These are phyloP conservation scores for Dermolepida albohirtum DNA, from an alignment of 2,888 invertebrate genomes.

Conservation along the genomic window DNA sequence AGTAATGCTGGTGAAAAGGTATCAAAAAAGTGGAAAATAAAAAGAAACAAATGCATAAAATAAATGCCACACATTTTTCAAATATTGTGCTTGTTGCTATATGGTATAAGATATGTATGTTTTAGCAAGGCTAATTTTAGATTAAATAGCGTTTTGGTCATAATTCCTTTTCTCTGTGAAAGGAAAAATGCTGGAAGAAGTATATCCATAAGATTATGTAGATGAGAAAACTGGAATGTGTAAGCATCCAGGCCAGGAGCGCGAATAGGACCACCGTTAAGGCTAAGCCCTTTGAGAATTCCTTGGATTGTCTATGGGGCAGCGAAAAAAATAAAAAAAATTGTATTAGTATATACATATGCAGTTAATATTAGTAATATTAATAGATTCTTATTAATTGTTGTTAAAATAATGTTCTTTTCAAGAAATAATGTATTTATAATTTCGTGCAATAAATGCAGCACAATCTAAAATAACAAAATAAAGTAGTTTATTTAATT, in stretches of 20 bases:
- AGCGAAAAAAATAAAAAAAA: constrained; percentile 48
- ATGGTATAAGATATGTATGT: too few species aligned
- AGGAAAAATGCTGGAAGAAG: constrained; percentile 42
- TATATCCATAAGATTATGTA: constrained; percentile 50
- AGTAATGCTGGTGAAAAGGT: constrained; percentile 6
- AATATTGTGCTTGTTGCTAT: constrained; percentile 6
- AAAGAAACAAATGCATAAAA: constrained; percentile 26
- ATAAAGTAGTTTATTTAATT: too few species aligned
- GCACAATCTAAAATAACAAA: too few species aligned
- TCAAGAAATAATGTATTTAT: neutral
- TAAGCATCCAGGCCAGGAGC: constrained; percentile 52
- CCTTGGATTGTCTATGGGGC: constrained; percentile 55
- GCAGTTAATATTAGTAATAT: constrained; percentile 14
- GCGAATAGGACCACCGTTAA: constrained; percentile 53
- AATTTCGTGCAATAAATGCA: too few species aligned
- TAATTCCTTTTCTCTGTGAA: constrained; percentile 31
- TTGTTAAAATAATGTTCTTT: neutral
- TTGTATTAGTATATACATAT: constrained; percentile 42
- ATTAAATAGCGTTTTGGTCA: neutral
- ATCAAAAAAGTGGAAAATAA: constrained; percentile 1
- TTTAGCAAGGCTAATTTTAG: neutral
- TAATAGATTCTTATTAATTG: constrained; percentile 42
- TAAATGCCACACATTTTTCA: constrained; percentile 33
- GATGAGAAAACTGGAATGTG: constrained; percentile 47
- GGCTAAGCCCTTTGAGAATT: constrained; percentile 50